These are phyloP conservation scores for Vultur gryphus DNA, from an alignment of 2,797 vertebrate genomes.

Conservation along the genomic window DNA sequence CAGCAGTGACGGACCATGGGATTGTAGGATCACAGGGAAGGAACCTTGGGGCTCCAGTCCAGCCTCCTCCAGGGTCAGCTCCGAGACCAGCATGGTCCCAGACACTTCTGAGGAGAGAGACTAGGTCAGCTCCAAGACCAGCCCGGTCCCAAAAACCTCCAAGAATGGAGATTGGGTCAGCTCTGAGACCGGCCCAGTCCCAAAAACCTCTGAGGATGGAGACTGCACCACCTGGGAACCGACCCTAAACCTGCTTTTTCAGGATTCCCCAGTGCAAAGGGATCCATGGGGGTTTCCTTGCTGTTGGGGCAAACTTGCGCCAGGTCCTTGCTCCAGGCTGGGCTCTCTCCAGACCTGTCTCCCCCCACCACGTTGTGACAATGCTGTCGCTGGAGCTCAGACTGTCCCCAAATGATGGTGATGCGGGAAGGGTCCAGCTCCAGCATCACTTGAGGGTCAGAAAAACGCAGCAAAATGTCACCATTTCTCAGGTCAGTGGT, in stretches of 20 bases:
- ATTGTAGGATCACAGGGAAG: neutral
- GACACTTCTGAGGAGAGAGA: neutral
- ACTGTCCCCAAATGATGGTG: neutral
- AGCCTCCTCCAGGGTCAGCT: neutral
- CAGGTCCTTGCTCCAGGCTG: neutral
- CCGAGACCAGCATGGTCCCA: neutral
- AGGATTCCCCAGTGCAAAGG: neutral
- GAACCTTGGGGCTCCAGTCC: neutral
- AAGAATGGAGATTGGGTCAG: fast-evolving
- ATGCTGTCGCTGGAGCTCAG: fast-evolving
- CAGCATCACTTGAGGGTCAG: neutral
- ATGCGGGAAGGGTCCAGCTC: neutral
- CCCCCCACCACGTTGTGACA: fast-evolving
- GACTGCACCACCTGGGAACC: neutral
- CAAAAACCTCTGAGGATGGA: neutral
- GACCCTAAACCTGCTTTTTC: neutral
- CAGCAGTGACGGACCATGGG: neutral
- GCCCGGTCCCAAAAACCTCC: neutral
- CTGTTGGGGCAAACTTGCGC: neutral
- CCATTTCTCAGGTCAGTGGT: neutral
- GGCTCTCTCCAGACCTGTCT: neutral
- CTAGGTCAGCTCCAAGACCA: neutral
- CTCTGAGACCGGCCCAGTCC: neutral
- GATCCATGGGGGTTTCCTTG: neutral
- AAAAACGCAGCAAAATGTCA: fast-evolving